Evolutionary conservation across 2,888 invertebrate species (phyloP), one percentile per base, ranked within the genome.

Genomic region (Bugulina stolonifera): DNA sequence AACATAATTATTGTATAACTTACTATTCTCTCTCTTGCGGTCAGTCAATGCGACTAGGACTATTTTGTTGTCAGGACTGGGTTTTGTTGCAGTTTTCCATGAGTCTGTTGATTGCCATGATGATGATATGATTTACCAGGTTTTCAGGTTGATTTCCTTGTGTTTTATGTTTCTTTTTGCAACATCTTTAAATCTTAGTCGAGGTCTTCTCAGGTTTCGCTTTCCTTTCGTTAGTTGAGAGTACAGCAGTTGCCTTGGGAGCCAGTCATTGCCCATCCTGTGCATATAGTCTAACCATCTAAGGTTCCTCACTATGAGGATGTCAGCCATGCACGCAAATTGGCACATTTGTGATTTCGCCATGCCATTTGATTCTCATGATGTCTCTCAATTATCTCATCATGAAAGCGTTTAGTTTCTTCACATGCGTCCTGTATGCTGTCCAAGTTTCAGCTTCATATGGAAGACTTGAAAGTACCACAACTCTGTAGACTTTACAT

Each of bases 1-100:
- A n/a, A n/a, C n/a, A n/a, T n/a, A n/a, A n/a, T n/a, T n/a, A n/a
- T n/a, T n/a, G n/a, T n/a, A n/a, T n/a, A n/a, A n/a, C n/a, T n/a
- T n/a, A n/a, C n/a, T n/a, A 55, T 25, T 23, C 25, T 55, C 55
- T 55, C 55, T 55, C 55, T 55, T 55, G 55, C 55, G n/a, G 55
- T 55, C 55, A 55, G 55, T 55, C 25, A 25, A 23, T 55, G 23
- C 55, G 25, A 55, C 55, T 55, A 55, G 3, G 55, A 55, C 55
- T 55, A 23, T 55, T 55, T 25, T 55, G n/a, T 55, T 5, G 23
- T 55, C n/a, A 14, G 25, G 55, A 5, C 23, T 55, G n/a, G 5
- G n/a, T 55, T 25, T 55, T 5, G 25, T 55, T 5, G 55, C 55
- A 55, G 55, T 55, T 23, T 23, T 55, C 23, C 55, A 55, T 23